phyloP scores from a whole-genome alignment of 2,888 invertebrate species.

The Sinopyrophorus schimmeli region DNA sequence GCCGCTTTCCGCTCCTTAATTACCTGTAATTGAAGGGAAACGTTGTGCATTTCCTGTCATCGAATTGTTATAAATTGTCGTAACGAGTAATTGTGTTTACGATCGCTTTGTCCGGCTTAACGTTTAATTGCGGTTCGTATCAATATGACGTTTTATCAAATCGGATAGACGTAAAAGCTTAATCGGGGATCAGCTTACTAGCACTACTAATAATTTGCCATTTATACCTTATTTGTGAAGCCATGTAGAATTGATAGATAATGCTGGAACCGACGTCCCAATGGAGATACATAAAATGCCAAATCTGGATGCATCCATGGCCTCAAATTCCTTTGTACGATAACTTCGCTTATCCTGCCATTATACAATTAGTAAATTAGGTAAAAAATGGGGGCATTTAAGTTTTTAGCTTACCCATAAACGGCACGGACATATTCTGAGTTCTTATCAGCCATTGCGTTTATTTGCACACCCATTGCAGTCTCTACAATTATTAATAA shows the following conservation, averaged over 20 bases:
- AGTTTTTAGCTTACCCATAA: constrained; percentile 41
- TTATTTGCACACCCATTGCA: constrained; percentile 60
- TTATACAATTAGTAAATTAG: neutral
- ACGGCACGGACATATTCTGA: constrained; percentile 55
- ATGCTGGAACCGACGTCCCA: constrained; percentile 53
- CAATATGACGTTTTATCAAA: constrained; percentile 29
- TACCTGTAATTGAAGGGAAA: constrained; percentile 20
- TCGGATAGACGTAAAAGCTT: constrained; percentile 21
- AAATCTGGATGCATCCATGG: constrained; percentile 58
- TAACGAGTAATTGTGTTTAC: constrained; percentile 28
- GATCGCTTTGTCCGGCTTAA: constrained; percentile 29
- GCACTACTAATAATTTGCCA: constrained; percentile 26
- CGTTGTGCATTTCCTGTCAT: constrained; percentile 20
- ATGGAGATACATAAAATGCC: constrained; percentile 51
- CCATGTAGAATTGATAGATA: constrained; percentile 57
- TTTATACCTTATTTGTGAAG: constrained; percentile 56
- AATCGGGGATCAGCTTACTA: constrained; percentile 19
- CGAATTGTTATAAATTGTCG: constrained; percentile 21
- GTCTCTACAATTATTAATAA: no score
- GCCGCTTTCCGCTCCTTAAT: constrained; percentile 34
- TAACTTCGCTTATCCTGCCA: constrained; percentile 21
- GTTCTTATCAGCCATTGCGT: constrained; percentile 48
- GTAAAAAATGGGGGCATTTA: neutral
- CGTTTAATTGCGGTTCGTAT: constrained; percentile 30
- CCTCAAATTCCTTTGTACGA: constrained; percentile 30